Percentiles rank a stretch among this genome's conserved stretches.
Conservation (phyloP, 2,797 vertebrate species). For the Furcifer pardalis region DNA sequence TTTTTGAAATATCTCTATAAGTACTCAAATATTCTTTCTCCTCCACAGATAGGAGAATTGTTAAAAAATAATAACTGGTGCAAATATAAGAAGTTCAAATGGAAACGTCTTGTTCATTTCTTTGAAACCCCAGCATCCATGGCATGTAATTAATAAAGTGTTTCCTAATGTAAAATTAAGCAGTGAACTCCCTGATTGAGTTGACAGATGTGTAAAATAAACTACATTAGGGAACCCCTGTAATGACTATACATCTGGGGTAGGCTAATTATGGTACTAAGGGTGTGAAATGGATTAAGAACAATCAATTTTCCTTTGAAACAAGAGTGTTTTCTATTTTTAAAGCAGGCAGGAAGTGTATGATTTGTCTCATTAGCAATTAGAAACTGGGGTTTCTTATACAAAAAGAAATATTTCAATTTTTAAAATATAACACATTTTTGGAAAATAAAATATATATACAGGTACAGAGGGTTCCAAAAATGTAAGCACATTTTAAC, state of each 20-base stretch:
- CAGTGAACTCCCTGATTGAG: conserved; percentile 1
- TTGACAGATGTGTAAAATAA: conserved; percentile 34
- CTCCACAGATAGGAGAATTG: neutral
- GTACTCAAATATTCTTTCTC: too few relatives aligned
- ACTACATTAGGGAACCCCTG: conserved; percentile 2
- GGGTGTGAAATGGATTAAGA: conserved; percentile 29
- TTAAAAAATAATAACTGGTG: neutral
- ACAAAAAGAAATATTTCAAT: neutral
- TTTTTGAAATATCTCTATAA: too few relatives aligned
- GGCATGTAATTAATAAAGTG: conserved; percentile 22
- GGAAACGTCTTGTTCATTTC: neutral
- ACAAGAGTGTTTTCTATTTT: neutral
- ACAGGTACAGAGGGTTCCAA: too few relatives aligned
- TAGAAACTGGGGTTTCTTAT: neutral
- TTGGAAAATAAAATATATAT: too few relatives aligned
- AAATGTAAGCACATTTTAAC: too few relatives aligned
- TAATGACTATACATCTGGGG: conserved; percentile 15
- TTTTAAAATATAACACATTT: neutral
- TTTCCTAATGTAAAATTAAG: conserved; percentile 13
- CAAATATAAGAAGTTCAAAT: neutral
- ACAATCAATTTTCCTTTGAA: conserved; percentile 22
- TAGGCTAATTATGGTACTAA: conserved; percentile 26
- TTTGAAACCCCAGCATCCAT: neutral
- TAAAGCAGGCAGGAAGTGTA: neutral
- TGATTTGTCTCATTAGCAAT: neutral